Evolutionary conservation across 2,888 invertebrate genomes (phyloP).

Genomic region (Calliopum simillimum): DNA sequence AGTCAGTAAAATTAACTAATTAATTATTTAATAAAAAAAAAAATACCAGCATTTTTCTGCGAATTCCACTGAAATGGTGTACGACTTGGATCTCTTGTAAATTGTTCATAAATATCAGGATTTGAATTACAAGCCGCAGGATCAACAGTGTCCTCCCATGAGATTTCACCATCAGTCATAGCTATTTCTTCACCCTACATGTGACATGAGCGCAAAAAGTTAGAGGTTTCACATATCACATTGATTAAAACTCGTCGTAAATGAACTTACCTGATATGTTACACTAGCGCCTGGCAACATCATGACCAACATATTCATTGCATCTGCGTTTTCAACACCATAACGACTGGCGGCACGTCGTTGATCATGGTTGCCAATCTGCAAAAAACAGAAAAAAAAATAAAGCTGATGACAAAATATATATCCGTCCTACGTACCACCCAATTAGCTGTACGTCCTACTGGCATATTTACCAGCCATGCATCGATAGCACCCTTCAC

Average conservation of each 20-base stretch:
- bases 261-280: conserved; percentile 72
- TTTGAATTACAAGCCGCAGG: too few species aligned
- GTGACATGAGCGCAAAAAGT: too few species aligned
- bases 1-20: conserved; percentile 70
- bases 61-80: too few species aligned
- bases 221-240: too few species aligned
- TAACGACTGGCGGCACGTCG: conserved; percentile 74
- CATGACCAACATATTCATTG: conserved; percentile 80
- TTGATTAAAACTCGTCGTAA: too few species aligned
- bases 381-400: background rate
- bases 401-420: background rate
- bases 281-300: conserved; percentile 75
- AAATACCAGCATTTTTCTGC: too few species aligned
- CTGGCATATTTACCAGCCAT: too few species aligned
- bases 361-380: conserved; percentile 80
- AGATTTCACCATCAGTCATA: conserved; percentile 65
- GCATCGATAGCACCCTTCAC: too few species aligned
- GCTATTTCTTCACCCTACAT: conserved; percentile 67
- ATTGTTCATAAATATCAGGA: too few species aligned
- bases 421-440: conserved; percentile 69
- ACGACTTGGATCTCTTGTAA: too few species aligned
- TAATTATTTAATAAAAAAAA: too few species aligned
- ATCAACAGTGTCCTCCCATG: too few species aligned
- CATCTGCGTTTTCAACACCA: conserved; percentile 77
- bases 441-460: conserved; percentile 73